phyloP scores from a whole-genome alignment of 2,797 vertebrate genomes.

The Syngnathus acus region DNA sequence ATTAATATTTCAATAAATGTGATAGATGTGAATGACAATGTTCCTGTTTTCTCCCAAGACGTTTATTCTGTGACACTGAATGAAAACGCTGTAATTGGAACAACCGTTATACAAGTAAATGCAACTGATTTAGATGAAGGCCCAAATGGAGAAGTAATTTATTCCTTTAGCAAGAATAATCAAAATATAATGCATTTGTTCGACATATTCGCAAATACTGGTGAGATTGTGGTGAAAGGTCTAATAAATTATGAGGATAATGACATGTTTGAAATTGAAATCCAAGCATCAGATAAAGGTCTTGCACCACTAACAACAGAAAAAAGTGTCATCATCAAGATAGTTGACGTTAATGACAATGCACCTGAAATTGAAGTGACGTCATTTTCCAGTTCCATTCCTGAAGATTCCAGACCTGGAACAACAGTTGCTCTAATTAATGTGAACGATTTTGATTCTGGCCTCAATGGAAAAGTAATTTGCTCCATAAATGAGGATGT shows the following conservation, averaged over 20 bases:
- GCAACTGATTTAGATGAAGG: slow-evolving; percentile 48
- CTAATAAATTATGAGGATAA: slow-evolving; percentile 39
- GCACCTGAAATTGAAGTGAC: slow-evolving; percentile 62
- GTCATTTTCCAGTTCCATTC: slow-evolving; percentile 39
- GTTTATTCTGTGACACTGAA: slow-evolving; percentile 40
- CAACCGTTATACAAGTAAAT: slow-evolving; percentile 29
- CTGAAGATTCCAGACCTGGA: slow-evolving; percentile 46
- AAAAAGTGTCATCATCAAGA: slow-evolving; percentile 25
- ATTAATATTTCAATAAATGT: slow-evolving; percentile 44
- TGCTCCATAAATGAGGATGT: slow-evolving; percentile 16
- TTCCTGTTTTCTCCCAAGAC: slow-evolving; percentile 47
- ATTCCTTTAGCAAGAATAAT: slow-evolving; percentile 26
- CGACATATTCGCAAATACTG: slow-evolving; percentile 32
- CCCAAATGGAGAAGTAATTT: slow-evolving; percentile 26
- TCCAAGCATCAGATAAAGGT: slow-evolving; percentile 46
- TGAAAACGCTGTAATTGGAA: slow-evolving; percentile 36
- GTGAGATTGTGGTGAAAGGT: slow-evolving; percentile 34
- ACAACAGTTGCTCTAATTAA: slow-evolving; percentile 43
- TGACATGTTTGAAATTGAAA: slow-evolving; percentile 37
- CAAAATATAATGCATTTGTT: slow-evolving; percentile 9
- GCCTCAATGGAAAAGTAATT: slow-evolving; percentile 38
- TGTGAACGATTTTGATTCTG: slow-evolving; percentile 42
- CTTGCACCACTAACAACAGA: neutral
- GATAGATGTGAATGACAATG: slow-evolving; percentile 66
- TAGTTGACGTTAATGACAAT: slow-evolving; percentile 53